Percentiles rank a stretch among this genome's conserved stretches.
phyloP scores from a whole-genome alignment of 1,140 invertebrate genomes.

The Sitophilus oryzae region DNA sequence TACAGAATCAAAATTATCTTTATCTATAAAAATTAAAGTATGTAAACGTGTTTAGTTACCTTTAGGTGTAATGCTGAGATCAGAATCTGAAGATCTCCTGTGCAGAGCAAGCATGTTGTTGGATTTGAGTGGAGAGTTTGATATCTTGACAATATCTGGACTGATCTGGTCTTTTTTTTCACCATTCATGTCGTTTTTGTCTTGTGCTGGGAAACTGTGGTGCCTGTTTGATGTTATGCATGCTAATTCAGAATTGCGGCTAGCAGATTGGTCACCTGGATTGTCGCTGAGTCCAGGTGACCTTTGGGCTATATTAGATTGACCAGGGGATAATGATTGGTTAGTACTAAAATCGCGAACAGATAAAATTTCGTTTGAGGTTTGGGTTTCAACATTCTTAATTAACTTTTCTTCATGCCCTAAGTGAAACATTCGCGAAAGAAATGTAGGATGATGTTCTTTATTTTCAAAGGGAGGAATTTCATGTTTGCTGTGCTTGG shows the following conservation, averaged over 20 bases:
- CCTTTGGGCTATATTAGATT: slow-evolving; percentile 21
- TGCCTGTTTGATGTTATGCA: slow-evolving; percentile 41
- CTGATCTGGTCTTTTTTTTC: slow-evolving; percentile 10
- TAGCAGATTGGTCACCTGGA: slow-evolving; percentile 31
- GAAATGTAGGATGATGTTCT: slow-evolving; percentile 6
- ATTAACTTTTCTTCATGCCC: slow-evolving; percentile 12
- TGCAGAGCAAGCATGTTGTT: slow-evolving; percentile 54
- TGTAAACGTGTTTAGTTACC: too few relatives aligned
- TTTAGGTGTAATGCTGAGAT: slow-evolving; percentile 87
- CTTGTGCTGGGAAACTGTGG: slow-evolving; percentile 32
- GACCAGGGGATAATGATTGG: slow-evolving; percentile 6
- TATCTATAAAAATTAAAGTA: too few relatives aligned
- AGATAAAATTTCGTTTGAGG: slow-evolving; percentile 9
- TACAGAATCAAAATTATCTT: too few relatives aligned
- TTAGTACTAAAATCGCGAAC: neutral
- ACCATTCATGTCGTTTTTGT: slow-evolving; percentile 30
- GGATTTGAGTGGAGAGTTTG: slow-evolving; percentile 51
- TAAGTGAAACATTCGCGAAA: slow-evolving; percentile 16
- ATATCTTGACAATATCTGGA: slow-evolving; percentile 21
- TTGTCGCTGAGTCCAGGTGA: slow-evolving; percentile 37
- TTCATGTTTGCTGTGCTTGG: slow-evolving; percentile 8
- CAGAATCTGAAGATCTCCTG: slow-evolving; percentile 85
- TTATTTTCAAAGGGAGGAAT: slow-evolving; percentile 1
- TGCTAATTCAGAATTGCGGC: slow-evolving; percentile 41
- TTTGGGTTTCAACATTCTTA: slow-evolving; percentile 19